Evolutionary conservation across 1,140 invertebrate genomes (phyloP).

Genomic region (Triops cancriformis): DNA sequence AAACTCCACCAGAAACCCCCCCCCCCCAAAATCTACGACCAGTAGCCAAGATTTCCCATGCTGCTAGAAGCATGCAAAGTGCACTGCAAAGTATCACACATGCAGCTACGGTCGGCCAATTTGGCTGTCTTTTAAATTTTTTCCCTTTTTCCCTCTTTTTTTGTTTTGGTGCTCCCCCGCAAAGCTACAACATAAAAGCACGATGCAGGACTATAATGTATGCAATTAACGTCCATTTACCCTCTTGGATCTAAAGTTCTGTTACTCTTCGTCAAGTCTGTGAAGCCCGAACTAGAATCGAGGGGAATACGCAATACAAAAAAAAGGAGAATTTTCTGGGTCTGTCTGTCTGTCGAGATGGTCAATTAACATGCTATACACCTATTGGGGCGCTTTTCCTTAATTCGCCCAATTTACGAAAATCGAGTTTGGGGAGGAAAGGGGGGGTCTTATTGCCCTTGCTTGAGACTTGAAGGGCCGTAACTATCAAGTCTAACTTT

Average conservation of each 20-base stretch:
- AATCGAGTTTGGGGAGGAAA: neutral
- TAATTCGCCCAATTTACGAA: constrained; percentile 11
- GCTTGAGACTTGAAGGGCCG: neutral
- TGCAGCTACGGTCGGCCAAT: neutral
- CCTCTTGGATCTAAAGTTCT: neutral
- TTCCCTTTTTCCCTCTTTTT: neutral
- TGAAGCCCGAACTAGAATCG: neutral
- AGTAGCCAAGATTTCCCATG: neutral
- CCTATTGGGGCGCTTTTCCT: neutral
- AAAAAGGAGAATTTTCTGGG: neutral
- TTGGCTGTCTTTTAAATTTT: neutral
- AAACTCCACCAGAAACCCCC: no score
- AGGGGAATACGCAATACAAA: neutral
- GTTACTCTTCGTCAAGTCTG: neutral
- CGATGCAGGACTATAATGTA: neutral
- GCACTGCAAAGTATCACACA: neutral
- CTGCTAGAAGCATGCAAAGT: neutral
- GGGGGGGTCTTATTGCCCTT: neutral
- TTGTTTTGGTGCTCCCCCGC: neutral
- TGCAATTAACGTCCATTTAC: constrained; percentile 7
- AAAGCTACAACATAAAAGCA: neutral
- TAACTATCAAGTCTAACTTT: neutral
- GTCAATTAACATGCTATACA: constrained; percentile 7
- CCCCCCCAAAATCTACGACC: neutral
- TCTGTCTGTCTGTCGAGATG: neutral